Conservation (phyloP, 2,888 invertebrate genomes). For the Chrysomela aeneicollis region DNA sequence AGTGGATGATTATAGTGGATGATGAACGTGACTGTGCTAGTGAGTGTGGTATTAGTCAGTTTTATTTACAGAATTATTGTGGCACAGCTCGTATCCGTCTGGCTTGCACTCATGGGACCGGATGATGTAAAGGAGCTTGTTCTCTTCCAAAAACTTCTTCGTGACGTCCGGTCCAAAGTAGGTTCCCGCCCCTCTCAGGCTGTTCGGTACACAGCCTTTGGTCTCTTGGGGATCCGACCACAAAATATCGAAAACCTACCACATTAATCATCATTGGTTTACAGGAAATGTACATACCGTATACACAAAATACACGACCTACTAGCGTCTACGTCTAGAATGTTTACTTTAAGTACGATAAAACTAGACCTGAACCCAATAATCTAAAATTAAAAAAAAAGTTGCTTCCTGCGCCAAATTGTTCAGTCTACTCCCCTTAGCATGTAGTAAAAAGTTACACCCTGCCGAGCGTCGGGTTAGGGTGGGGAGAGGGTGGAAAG, state of each 20-base stretch:
- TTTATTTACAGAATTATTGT: constrained; percentile 79
- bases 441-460: too few species aligned
- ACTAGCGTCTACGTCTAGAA: too few species aligned
- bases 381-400: too few species aligned
- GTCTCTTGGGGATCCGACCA: constrained; percentile 92
- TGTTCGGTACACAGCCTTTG: constrained; percentile 83
- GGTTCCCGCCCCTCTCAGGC: constrained; percentile 87
- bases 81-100: constrained; percentile 88
- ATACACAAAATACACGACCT: too few species aligned
- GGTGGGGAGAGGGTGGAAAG: too few species aligned
- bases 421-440: too few species aligned
- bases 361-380: too few species aligned
- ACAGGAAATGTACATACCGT: too few species aligned
- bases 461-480: too few species aligned
- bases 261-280: neutral
- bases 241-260: constrained; percentile 87
- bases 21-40: neutral
- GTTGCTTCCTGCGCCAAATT: too few species aligned
- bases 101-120: constrained; percentile 94
- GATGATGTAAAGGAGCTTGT: constrained; percentile 80
- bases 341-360: too few species aligned
- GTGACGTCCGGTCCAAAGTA: constrained; percentile 94
- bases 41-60: neutral
- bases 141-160: constrained; percentile 75
- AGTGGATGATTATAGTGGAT: too few species aligned